Evolutionary conservation across 2,797 vertebrate genomes (phyloP), one percentile per base, ranked within the genome.

Genomic region (Sebastes nivosus): DNA sequence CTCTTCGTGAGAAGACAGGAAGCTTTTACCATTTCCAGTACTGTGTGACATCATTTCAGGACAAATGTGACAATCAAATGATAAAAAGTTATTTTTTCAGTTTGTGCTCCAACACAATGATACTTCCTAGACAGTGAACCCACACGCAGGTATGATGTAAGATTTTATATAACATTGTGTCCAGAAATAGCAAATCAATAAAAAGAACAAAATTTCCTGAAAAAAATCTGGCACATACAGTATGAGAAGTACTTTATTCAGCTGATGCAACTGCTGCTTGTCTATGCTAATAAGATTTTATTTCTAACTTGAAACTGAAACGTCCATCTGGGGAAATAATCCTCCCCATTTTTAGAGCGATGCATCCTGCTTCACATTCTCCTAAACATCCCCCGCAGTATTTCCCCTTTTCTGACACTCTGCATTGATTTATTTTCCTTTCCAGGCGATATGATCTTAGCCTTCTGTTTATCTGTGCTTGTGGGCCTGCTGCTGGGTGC

Each of bases 391-490:
- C 77, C 77, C 32, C 2, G 8, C 74, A 50, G 2, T 11, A 38
- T 42, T 82, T 88, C 69, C 34, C 30, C 59, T 63, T 79, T 20
- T 71, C 76, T 85, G 54, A 88, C 46, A 69, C 36, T 61, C 29
- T 54, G 29, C 30, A 29, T 25, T 67, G 50, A 64, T 82, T 34
- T 80, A 50, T 67, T 67, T 12, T 1, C 66, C 42, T 82, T 66
- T 78, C 34, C 92, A 99, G 98, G 95, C 61, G 96, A 97, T 55
- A 91, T 99, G 89, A 94, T 97, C 66, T 96, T 97, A 68, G 97
- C 97, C 76, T 99, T 99, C 95, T 97, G 96, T 3, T 92, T 99
- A 46, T 99, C 98, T 24, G 92, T 99, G 90, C 92, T 96, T 1
- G 95, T 98, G 59, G 98, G 97, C 67, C 94, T 99, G 13, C 92